Percentiles rank a stretch among this genome's conserved stretches.
phyloP scores from a whole-genome alignment of 1,140 invertebrate species.

The Heliconius eleuchia region DNA sequence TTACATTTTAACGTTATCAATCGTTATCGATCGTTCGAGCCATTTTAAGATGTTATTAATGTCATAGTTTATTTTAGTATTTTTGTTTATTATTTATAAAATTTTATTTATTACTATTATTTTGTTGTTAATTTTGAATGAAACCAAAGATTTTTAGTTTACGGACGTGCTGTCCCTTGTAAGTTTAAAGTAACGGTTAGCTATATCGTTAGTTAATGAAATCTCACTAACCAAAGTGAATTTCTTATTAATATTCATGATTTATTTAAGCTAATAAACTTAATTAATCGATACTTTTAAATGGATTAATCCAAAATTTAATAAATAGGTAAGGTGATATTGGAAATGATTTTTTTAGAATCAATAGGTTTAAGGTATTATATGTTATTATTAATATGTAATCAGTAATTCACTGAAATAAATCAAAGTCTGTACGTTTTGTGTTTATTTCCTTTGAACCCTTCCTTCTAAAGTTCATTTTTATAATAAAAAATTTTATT shows the following conservation, averaged over 20 bases:
- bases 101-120: conserved; percentile 47
- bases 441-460: conserved; percentile 32
- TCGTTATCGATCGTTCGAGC: conserved; percentile 18
- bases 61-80: conserved; percentile 39
- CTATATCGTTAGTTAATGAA: conserved; percentile 19
- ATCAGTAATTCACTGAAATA: conserved; percentile 79
- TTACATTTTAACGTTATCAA: not conserved
- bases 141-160: conserved; percentile 58
- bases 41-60: conserved; percentile 45
- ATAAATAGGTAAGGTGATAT: conserved; percentile 78
- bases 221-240: conserved; percentile 2
- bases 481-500: not conserved
- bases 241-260: conserved; percentile 40
- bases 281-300: conserved; percentile 72
- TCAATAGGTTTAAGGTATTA: conserved; percentile 77
- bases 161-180: conserved; percentile 22
- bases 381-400: conserved; percentile 80
- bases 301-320: conserved; percentile 74
- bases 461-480: not conserved
- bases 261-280: conserved; percentile 60
- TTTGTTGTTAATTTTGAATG: conserved; percentile 36
- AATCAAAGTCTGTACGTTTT: conserved; percentile 65
- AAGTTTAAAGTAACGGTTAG: conserved; percentile 27
- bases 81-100: conserved; percentile 45
- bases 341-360: conserved; percentile 81